These are phyloP conservation scores for Semaprochilodus insignis DNA, from an alignment of 2,797 vertebrate species.

Conservation along the genomic window DNA sequence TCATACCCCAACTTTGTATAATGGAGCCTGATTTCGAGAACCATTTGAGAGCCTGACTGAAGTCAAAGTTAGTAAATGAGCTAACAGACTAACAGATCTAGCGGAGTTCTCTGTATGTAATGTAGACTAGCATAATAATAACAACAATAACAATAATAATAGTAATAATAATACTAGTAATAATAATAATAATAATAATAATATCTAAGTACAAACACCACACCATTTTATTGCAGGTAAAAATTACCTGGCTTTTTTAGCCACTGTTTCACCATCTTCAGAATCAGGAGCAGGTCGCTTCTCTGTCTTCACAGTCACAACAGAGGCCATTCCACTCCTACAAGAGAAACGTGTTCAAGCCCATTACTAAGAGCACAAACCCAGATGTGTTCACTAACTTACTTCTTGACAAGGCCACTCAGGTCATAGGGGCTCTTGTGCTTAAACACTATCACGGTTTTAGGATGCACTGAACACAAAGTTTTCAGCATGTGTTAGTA, in stretches of 20 bases:
- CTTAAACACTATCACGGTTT: no score
- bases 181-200: no score
- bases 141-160: not conserved
- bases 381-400: no score
- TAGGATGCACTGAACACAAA: no score
- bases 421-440: no score
- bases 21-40: not conserved
- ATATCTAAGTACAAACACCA: not conserved
- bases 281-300: constrained; percentile 79
- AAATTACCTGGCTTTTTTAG: constrained; percentile 92
- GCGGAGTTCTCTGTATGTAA: not conserved
- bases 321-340: constrained; percentile 83
- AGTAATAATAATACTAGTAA: no score
- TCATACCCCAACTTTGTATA: not conserved
- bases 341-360: constrained; percentile 14
- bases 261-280: constrained; percentile 87
- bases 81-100: not conserved
- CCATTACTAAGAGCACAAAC: not conserved
- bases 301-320: constrained; percentile 79
- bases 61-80: not conserved
- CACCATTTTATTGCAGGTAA: not conserved
- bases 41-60: not conserved
- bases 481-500: no score
- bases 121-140: not conserved
- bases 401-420: no score